Evolutionary conservation across 2,888 invertebrate genomes (phyloP), one percentile per base, ranked within the genome.

Genomic region (Leptura quadrifasciata): DNA sequence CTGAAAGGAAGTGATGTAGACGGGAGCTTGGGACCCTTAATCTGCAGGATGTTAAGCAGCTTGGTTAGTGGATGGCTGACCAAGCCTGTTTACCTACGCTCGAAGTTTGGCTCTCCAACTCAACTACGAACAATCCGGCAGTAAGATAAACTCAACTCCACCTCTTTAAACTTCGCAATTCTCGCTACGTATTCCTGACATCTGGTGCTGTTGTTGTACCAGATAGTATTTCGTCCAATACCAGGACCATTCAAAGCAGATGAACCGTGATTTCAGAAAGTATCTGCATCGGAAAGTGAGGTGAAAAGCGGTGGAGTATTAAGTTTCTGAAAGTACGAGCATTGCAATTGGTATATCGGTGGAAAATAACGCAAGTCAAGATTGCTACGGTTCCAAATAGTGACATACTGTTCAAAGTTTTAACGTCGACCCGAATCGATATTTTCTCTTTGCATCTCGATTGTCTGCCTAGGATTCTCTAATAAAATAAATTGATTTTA

Each of bases 141-240:
- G 72, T 74, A 77, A 77, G 79, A 77, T 79, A 79, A 79, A 79
- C 77, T 76, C 72, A 75, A 77, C 76, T 76, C 57, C 65, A 70
- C 67, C 72, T 76, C 79, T 75, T 72, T 60, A 79, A 79, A 79
- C 75, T 79, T 79, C 31, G 60, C 72, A 75, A 75, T 75, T 75
- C 74, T 39, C 58, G 73, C 67, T 77, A 55, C 64, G 70, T 57
- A 75, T 76, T 70, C 70, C 76, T 72, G 75, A 77, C 72, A 75
- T 79, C 76, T 76, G 76, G 74, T 68, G 75, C 75, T 76, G 76
- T 76, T 79, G 74, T 77, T 74, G 71, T 74, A 72, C 79, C 72
- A 71, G 61, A 71, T 71, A 71, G 60, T 71, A 71, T 61, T 71
- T 71, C 52, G 71, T 71, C 71, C 61, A 60, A 47, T 61, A 61